Conservation (phyloP, 2,888 invertebrate species). For the Ditula angustiorana region DNA sequence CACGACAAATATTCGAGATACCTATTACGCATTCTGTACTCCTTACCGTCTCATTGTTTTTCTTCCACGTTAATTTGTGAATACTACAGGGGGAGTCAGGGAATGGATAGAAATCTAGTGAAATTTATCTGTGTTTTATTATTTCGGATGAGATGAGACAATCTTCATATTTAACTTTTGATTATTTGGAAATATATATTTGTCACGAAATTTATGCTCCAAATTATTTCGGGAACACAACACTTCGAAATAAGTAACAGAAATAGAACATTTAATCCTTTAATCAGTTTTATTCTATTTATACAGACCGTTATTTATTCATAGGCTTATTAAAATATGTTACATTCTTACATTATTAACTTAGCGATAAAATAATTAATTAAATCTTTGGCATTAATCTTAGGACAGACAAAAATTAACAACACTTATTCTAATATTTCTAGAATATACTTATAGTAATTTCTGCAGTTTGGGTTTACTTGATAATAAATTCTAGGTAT, state of each 20-base stretch:
- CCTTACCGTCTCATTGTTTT: background rate
- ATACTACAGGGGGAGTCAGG: too few relatives aligned
- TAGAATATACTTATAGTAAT: too few relatives aligned
- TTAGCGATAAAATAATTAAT: background rate
- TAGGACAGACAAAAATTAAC: background rate
- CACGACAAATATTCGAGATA: constrained; percentile 34
- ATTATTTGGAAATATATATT: too few relatives aligned
- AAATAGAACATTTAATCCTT: background rate
- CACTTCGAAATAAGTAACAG: background rate
- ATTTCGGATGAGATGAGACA: too few relatives aligned
- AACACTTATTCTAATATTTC: background rate
- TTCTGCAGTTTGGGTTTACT: too few relatives aligned
- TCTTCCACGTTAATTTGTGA: background rate
- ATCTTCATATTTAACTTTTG: too few relatives aligned
- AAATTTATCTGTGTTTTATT: too few relatives aligned
- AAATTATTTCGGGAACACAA: too few relatives aligned
- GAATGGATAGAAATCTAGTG: too few relatives aligned
- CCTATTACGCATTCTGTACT: background rate
- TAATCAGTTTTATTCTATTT: background rate
- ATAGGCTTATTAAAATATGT: background rate
- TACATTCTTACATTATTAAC: background rate
- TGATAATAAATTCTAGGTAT: too few relatives aligned
- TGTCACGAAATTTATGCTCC: too few relatives aligned
- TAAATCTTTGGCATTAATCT: background rate
- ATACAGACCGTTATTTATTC: background rate